phyloP scores from a whole-genome alignment of 1,140 invertebrate genomes.

The Drosophila bifasciata region DNA sequence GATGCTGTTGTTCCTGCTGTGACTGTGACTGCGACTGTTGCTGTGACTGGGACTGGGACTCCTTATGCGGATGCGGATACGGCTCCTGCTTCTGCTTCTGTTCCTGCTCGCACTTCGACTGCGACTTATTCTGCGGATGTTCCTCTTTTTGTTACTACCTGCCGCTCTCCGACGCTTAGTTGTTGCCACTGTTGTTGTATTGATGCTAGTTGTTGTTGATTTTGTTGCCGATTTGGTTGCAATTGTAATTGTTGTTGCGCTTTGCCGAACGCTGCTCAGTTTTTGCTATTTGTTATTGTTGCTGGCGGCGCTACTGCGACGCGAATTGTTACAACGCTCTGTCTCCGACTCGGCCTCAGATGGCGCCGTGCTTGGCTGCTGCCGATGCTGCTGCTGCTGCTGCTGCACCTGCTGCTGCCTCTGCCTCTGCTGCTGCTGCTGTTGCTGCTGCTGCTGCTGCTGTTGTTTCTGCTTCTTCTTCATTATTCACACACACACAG shows the following conservation, averaged over 20 bases:
- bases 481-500: conserved; percentile 70
- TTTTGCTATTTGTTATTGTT: conserved; percentile 79
- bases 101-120: neutral
- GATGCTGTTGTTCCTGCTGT: conserved; percentile 9
- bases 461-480: conserved; percentile 78
- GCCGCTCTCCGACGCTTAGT: neutral
- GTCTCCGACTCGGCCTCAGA: conserved; percentile 53
- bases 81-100: conserved; percentile 14
- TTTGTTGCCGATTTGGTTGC: conserved; percentile 25
- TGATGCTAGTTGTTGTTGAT: conserved; percentile 27
- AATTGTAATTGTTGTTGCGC: conserved; percentile 52
- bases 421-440: conserved; percentile 42
- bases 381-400: conserved; percentile 45
- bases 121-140: conserved; percentile 12
- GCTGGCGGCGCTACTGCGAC: conserved; percentile 66
- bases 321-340: conserved; percentile 53
- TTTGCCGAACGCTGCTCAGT: conserved; percentile 78
- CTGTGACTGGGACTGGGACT: conserved; percentile 5
- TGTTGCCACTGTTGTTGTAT: conserved; percentile 5
- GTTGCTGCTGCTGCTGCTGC: conserved; percentile 57
- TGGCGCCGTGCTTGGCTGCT: conserved; percentile 46
- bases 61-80: conserved; percentile 8
- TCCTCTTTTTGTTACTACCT: conserved; percentile 14
- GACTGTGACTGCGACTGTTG: conserved; percentile 4
- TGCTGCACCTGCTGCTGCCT: conserved; percentile 28